Conservation (phyloP, 2,113 vertebrate genomes). For the Falco punctatus region DNA sequence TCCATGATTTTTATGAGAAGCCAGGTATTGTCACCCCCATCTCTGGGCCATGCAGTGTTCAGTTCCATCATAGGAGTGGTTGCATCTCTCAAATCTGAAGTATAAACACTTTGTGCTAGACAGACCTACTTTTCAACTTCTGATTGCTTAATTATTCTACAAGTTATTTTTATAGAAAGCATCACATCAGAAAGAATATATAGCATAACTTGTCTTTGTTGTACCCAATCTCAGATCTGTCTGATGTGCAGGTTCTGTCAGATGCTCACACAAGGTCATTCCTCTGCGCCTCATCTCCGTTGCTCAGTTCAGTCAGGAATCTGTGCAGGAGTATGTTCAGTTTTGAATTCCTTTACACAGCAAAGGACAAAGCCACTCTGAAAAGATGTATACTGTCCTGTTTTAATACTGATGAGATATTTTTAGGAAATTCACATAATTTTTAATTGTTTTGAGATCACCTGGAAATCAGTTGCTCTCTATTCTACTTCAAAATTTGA, state of each 20-base stretch:
- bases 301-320: not conserved
- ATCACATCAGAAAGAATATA: not conserved
- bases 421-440: not conserved
- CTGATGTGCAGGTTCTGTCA: not conserved
- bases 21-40: not conserved
- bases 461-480: not conserved
- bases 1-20: not conserved
- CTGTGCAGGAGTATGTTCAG: not conserved
- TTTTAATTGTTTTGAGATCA: not conserved
- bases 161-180: not conserved
- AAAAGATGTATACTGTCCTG: not conserved
- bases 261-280: not conserved
- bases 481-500: not conserved
- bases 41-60: not conserved
- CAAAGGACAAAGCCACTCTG: not conserved
- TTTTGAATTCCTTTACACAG: not conserved
- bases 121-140: not conserved
- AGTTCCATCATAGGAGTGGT: accelerated
- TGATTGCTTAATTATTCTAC: not conserved
- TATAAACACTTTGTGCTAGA: not conserved
- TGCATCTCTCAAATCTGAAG: not conserved
- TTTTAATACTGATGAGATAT: not conserved
- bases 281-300: not conserved
- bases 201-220: not conserved
- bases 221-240: not conserved